phyloP scores from a whole-genome alignment of 2,888 invertebrate genomes.

The Drosophila subsilvestris region DNA sequence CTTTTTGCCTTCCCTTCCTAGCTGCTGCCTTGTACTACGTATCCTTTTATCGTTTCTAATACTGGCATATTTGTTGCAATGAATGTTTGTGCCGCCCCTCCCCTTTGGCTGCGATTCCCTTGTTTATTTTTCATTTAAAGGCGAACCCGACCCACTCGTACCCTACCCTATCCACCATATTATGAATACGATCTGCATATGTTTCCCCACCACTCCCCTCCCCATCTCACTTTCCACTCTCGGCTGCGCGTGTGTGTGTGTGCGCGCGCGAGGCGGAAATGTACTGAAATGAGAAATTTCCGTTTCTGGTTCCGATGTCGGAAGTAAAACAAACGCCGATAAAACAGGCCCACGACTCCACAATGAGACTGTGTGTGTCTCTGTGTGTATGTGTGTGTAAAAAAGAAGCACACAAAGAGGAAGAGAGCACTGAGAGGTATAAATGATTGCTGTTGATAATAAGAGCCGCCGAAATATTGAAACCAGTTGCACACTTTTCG shows the following conservation, averaged over 20 bases:
- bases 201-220: constrained; percentile 7
- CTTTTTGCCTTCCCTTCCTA: constrained; percentile 16
- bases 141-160: constrained; percentile 20
- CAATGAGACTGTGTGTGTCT: constrained; percentile 15
- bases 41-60: constrained; percentile 65
- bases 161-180: constrained; percentile 26
- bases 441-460: constrained; percentile 68
- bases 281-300: constrained; percentile 79
- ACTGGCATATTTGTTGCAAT: constrained; percentile 72
- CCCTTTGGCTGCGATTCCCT: constrained; percentile 59
- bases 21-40: constrained; percentile 41
- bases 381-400: constrained; percentile 19
- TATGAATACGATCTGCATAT: constrained; percentile 68
- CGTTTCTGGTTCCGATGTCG: constrained; percentile 78
- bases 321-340: constrained; percentile 78
- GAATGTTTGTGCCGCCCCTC: constrained; percentile 58
- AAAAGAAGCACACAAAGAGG: constrained; percentile 21
- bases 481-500: constrained; percentile 71
- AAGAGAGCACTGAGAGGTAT: constrained; percentile 35
- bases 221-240: constrained; percentile 5
- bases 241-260: constrained; percentile 24
- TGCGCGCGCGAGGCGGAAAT: constrained; percentile 62
- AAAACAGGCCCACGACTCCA: constrained; percentile 56
- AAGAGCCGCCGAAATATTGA: constrained; percentile 58
- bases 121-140: constrained; percentile 62